Conservation (phyloP, 2,797 vertebrate genomes). For the Anguilla anguilla region DNA sequence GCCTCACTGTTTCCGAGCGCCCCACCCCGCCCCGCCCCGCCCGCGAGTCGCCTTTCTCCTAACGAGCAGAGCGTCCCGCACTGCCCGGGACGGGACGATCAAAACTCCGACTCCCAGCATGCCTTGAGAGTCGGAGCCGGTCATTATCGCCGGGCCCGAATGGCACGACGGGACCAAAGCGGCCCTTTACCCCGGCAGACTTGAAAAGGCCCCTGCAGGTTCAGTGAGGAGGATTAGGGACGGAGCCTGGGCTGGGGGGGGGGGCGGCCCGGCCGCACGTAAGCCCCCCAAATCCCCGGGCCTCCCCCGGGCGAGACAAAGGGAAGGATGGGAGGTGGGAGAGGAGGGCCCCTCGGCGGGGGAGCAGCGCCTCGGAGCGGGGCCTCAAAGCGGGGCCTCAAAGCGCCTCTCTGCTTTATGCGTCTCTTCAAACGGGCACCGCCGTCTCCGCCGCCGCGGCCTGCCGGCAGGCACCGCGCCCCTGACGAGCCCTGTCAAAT, state of each 20-base stretch:
- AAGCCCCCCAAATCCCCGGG: slow-evolving; percentile 66
- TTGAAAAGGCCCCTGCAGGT: slow-evolving; percentile 72
- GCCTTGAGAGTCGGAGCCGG: slow-evolving; percentile 45
- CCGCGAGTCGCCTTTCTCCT: slow-evolving; percentile 45
- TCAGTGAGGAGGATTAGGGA: slow-evolving; percentile 64
- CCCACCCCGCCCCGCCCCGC: not conserved
- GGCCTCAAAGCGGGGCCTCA: slow-evolving; percentile 64
- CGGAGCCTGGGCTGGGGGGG: slow-evolving; percentile 51
- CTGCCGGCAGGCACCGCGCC: slow-evolving; percentile 78
- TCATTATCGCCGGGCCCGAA: not conserved
- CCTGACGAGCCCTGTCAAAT: slow-evolving; percentile 80
- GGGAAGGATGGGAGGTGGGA: slow-evolving; percentile 62
- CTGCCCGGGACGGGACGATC: slow-evolving; percentile 47
- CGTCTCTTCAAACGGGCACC: slow-evolving; percentile 80
- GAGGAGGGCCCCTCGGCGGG: slow-evolving; percentile 65
- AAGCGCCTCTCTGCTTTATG: slow-evolving; percentile 65
- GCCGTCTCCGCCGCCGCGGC: slow-evolving; percentile 73
- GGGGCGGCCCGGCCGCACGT: slow-evolving; percentile 57
- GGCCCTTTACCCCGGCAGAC: slow-evolving; percentile 69
- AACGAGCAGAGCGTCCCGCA: slow-evolving; percentile 76
- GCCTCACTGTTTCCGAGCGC: slow-evolving; percentile 23
- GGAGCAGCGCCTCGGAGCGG: slow-evolving; percentile 62
- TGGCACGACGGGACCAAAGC: slow-evolving; percentile 61
- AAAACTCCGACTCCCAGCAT: slow-evolving; percentile 37
- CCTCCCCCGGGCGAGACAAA: slow-evolving; percentile 68